Evolutionary conservation across 2,113 vertebrate species (phyloP).

Genomic region (Cynoglossus semilaevis): DNA sequence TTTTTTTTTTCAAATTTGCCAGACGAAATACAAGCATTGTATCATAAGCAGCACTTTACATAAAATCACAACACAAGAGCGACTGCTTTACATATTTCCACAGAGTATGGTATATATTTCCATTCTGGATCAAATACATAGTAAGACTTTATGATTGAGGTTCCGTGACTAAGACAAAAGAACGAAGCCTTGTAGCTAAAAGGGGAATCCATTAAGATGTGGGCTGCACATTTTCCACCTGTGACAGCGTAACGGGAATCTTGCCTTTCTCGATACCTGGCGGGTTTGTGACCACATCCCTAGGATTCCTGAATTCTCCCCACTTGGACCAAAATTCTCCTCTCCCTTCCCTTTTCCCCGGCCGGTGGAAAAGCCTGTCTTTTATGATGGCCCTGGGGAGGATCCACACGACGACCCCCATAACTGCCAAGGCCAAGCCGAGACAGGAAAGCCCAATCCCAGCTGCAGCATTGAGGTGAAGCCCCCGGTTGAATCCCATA

Average conservation of each 20-base stretch:
- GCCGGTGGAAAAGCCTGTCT: conserved; percentile 74
- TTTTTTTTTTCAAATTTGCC: no score
- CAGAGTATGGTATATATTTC: background rate
- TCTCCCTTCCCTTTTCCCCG: conserved; percentile 16
- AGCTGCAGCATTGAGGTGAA: conserved; percentile 82
- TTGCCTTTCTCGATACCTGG: conserved; percentile 81
- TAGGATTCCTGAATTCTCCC: conserved; percentile 34
- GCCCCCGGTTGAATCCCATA: conserved; percentile 83
- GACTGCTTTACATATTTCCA: no score
- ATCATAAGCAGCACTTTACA: no score
- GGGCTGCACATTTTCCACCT: conserved; percentile 86
- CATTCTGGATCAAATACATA: background rate
- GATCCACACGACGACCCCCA: conserved; percentile 82
- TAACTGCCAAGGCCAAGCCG: conserved; percentile 78
- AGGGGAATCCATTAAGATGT: conserved; percentile 49
- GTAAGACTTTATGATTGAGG: conserved; percentile 10
- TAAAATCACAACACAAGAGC: no score
- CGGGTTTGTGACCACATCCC: conserved; percentile 81
- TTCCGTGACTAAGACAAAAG: conserved; percentile 15
- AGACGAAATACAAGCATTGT: no score
- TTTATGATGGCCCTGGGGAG: conserved; percentile 82
- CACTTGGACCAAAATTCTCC: conserved; percentile 33
- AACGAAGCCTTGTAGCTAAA: conserved; percentile 9
- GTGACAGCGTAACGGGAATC: conserved; percentile 83
- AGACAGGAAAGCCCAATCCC: conserved; percentile 87